Evolutionary conservation across 2,113 vertebrate species (phyloP).

Genomic region (Crotalus horridus): DNA sequence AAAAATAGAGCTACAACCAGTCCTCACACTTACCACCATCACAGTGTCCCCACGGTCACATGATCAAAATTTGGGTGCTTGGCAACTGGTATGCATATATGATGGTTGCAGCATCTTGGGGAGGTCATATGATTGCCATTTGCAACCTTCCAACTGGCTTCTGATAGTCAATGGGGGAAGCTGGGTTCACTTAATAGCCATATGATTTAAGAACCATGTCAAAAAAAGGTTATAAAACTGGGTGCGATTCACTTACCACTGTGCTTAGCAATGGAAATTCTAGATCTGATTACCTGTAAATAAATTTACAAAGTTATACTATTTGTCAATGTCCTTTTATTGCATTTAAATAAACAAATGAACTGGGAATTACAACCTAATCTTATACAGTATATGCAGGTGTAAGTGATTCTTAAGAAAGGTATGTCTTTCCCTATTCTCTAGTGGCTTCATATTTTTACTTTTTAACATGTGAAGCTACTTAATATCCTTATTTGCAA

Average conservation of each 20-base stretch:
- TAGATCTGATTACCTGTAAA: neutral
- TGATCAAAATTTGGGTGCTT: neutral
- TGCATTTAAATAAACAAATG: neutral
- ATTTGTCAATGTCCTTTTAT: neutral
- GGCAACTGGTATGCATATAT: neutral
- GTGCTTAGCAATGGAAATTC: neutral
- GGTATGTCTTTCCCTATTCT: neutral
- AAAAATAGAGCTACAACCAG: neutral
- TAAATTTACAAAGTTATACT: neutral
- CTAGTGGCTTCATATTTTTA: neutral
- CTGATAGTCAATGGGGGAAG: neutral
- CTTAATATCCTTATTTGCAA: neutral
- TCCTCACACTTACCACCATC: neutral
- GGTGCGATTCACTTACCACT: neutral
- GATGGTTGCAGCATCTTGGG: neutral
- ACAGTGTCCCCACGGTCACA: neutral
- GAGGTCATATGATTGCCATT: neutral
- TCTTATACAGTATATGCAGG: neutral
- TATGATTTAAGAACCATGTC: neutral
- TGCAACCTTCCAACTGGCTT: neutral
- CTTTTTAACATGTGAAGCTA: constrained; percentile 2
- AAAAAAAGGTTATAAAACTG: neutral
- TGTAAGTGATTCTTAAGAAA: neutral
- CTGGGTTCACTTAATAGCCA: neutral
- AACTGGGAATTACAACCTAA: neutral